Evolutionary conservation across 1,140 invertebrate genomes (phyloP).

Genomic region (Oryzaephilus surinamensis): DNA sequence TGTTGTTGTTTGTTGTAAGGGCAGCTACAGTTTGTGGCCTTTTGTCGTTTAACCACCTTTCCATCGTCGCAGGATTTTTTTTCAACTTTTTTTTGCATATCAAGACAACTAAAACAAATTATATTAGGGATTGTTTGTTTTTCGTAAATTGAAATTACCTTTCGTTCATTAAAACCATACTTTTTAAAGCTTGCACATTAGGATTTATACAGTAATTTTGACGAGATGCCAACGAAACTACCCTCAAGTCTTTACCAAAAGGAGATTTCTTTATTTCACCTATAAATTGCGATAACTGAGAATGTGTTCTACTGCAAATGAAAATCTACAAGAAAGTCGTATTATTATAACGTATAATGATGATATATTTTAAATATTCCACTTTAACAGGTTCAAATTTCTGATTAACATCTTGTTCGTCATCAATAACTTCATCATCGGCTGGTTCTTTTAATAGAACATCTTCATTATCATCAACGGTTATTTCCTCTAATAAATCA

Average conservation of each 20-base stretch:
- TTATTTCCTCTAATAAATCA: slow-evolving; percentile 28
- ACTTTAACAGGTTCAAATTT: slow-evolving; percentile 37
- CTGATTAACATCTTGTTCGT: slow-evolving; percentile 41
- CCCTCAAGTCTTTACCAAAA: slow-evolving; percentile 58
- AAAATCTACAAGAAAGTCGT: slow-evolving; percentile 54
- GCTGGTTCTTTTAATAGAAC: slow-evolving; percentile 30
- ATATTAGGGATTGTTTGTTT: slow-evolving; percentile 6
- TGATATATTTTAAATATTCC: too few relatives aligned
- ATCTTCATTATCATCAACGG: slow-evolving; percentile 38
- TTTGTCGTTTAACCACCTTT: slow-evolving; percentile 48
- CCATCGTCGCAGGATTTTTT: slow-evolving; percentile 47
- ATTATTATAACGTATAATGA: slow-evolving; percentile 14
- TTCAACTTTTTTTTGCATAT: slow-evolving; percentile 68
- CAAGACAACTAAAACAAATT: slow-evolving; percentile 54
- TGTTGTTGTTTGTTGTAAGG: slow-evolving; percentile 54
- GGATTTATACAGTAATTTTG: slow-evolving; percentile 88
- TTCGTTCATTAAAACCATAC: slow-evolving; percentile 83
- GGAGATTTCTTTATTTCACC: slow-evolving; percentile 79
- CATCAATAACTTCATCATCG: slow-evolving; percentile 35
- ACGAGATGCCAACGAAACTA: slow-evolving; percentile 84
- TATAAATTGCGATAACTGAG: slow-evolving; percentile 90
- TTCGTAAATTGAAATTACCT: too few relatives aligned
- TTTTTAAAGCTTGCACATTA: slow-evolving; percentile 63
- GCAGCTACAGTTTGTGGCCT: slow-evolving; percentile 45
- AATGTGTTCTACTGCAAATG: slow-evolving; percentile 94